Base-by-base conservation (phyloP, 1,140 invertebrate species). In the Drosophila pachea region DNA sequence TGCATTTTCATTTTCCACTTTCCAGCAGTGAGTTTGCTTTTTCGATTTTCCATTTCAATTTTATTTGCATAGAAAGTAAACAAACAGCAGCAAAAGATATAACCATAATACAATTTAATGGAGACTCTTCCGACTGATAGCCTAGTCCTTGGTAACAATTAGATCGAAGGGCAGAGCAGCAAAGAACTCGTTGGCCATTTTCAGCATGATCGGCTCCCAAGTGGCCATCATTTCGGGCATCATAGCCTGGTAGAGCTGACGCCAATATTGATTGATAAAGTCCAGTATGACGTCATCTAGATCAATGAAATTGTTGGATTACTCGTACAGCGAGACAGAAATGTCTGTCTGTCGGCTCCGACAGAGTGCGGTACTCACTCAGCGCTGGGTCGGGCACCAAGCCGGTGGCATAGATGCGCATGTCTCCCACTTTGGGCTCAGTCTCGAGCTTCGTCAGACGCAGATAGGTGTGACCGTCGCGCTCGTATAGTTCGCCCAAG, bases 261-360 rank as follows among this genome's bases (percentile, higher is more conserved):
- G 86, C 88, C 88, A 89, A 36, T 89, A 79, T 52, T 89, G 83
- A 53, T 89, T 89, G 9, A 89, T 72, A 54, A 89, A 89, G 35
- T 89, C 86, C 63, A 89, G 43, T n/a, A 88, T 73, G 43, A 89
- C 70, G 31, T 78, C 68, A 73, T 89, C 88, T 89, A 12, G 5
- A 38, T 38, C 12, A 16, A 60, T 12, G 5, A 29, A 38, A 68
- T 35, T 50, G 35, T 54, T 11, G 2, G 22, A n/a, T 29, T 14
- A 22, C 22, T 22, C 22, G 3, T 22, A 22, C 12, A 2, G 14
- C 3, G n/a, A n/a, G n/a, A n/a, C n/a, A n/a, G n/a, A n/a, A n/a
- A n/a, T n/a, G 40, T 5, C n/a, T 40, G 29, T 47, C 9, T n/a
- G 9, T 32, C 22, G 29, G 11, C 11, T 29, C n/a, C 22, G 29